Evolutionary conservation across 2,888 invertebrate species (phyloP).

Genomic region (Actias luna): DNA sequence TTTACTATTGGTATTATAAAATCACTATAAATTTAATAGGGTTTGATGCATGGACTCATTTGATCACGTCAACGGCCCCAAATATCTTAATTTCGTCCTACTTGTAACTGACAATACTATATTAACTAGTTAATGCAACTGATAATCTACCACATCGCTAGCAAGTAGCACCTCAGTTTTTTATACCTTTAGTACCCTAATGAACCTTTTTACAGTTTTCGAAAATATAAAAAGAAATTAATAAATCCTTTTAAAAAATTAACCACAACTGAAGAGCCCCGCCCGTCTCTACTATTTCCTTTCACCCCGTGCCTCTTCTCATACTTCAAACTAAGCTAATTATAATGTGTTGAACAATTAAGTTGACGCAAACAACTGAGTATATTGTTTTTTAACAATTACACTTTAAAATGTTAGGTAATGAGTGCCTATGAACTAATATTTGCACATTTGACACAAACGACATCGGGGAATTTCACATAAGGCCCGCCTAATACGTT

Average conservation of each 20-base stretch:
- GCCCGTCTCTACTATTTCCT: too few relatives aligned
- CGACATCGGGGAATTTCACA: constrained; percentile 2
- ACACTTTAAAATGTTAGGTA: not conserved
- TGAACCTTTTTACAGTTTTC: not conserved
- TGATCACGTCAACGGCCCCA: not conserved
- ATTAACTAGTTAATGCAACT: not conserved
- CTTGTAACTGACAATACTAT: not conserved
- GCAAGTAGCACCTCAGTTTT: not conserved
- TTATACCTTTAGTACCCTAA: not conserved
- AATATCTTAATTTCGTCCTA: not conserved
- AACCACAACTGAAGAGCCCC: too few relatives aligned
- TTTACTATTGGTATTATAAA: not conserved
- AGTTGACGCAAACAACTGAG: not conserved
- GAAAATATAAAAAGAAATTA: not conserved
- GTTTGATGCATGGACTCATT: not conserved
- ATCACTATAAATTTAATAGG: not conserved
- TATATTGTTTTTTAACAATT: not conserved
- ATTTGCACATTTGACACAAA: constrained; percentile 1
- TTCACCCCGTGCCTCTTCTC: not conserved
- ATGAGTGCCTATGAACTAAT: not conserved
- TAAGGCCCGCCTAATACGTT: too few relatives aligned
- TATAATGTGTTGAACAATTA: not conserved
- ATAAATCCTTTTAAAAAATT: not conserved
- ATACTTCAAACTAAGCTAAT: not conserved
- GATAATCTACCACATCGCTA: not conserved